Evolutionary conservation across 2,888 invertebrate genomes (phyloP), one percentile per base, ranked within the genome.

Genomic region (Nemoura dubitans): DNA sequence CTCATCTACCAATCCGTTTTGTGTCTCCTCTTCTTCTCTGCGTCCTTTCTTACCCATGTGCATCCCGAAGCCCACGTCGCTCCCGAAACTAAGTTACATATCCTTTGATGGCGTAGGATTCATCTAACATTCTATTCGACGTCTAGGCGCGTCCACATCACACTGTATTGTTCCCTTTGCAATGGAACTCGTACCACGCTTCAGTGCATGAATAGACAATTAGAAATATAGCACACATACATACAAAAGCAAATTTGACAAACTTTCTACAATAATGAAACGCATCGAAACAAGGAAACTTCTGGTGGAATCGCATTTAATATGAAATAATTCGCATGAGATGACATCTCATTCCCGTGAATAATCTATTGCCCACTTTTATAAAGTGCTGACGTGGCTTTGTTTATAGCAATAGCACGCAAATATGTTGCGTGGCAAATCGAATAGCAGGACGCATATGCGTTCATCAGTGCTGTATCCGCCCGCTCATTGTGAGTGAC

Each of bases 1-100:
- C 84, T 59, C 59, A 84, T 84, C 84, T 84, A 84, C 84, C 84
- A 83, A 83, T 84, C 84, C 84, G 84, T 84, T 84, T 84, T 86
- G 85, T 87, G 78, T 27, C 76, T 76, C 27, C 77, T 43, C 36
- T 36, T 86, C 84, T 84, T 59, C 28, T n/a, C 76, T 21, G 21
- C 76, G 76, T 85, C 83, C 83, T 6, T 80, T 59, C 43, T n/a
- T 30, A 85, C 76, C 83, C 25, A n/a, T 26, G 16, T 81, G 81
- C 29, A 81, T 59, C 14, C 6, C 59, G 59, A 59, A 59, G 1
- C 28, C 27, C 30, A 81, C 81, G 81, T 28, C 25, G 26, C 59
- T 27, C 59, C n/a, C 28, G 84, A 84, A 84, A 84, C 84, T 84
- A 84, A 84, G 84, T 84, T 84, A 81, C 81, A 29, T 81, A 84